Evolutionary conservation across 2,113 vertebrate species (phyloP), one percentile per base, ranked within the genome.

Genomic region (Spea multiplicata): DNA sequence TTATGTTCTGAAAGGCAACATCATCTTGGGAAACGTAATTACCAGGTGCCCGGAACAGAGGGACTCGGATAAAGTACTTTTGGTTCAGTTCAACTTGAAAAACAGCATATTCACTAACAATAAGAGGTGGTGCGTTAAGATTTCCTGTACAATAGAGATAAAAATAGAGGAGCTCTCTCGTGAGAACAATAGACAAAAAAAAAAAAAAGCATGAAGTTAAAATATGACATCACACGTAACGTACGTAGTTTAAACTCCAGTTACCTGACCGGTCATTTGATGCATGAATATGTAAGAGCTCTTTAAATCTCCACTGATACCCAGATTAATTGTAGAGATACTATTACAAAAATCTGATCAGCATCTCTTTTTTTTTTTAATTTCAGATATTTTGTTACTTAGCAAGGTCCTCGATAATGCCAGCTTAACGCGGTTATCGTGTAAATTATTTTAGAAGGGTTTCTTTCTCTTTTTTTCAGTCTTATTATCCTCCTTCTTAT

Each of bases 21-120:
- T 53, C 69, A 30, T 17, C 48, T 17, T 66, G 81, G 83, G 74
- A 30, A 30, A 78, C 84, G 83, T 87, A 89, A 87, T 86, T 59
- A 70, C 85, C 88, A 86, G 84, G 46, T 90, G 62, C 30, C 14
- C 55, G 10, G 55, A 13, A 59, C 55, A 59, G 8, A 13, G 10
- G 14, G 4, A 8, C 10, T 8, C 10, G 6, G 50, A 53, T 53
- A 53, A 53, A 53, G 10, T 53, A 53, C 10, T 88, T 86, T 85
- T 83, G 75, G 81, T 85, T 84, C 84, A 81, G 75, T 87, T 84
- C 73, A 83, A 76, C 82, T 82, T 82, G 84, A 53, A 65, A 52
- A 44, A 45, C 4, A 12, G 4, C 66, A 1, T 17, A 59, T 66
- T 46, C 13, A 44, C 30, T 5, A 30, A 66, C 65, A 44, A 45